These are phyloP conservation scores for Toxonevra muliebris DNA, from an alignment of 2,888 invertebrate genomes.

Conservation along the genomic window DNA sequence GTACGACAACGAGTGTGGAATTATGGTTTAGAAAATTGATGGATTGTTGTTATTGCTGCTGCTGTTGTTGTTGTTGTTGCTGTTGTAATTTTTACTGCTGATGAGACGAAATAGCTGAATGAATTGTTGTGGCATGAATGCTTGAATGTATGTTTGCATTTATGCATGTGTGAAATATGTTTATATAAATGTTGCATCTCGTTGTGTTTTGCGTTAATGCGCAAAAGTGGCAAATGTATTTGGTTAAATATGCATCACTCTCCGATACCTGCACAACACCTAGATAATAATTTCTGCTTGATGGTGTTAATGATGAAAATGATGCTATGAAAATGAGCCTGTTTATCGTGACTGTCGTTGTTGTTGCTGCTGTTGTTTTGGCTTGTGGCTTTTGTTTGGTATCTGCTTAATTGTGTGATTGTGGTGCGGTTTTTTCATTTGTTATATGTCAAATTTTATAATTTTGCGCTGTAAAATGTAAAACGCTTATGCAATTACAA, in stretches of 20 bases:
- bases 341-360: too few species aligned
- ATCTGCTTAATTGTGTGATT: too few species aligned
- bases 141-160: not conserved
- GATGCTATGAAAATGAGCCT: too few species aligned
- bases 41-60: conserved; percentile 14
- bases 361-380: too few species aligned
- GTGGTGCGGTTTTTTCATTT: too few species aligned
- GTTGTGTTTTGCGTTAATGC: conserved; percentile 37
- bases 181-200: not conserved
- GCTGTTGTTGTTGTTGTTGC: not conserved
- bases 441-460: too few species aligned
- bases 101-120: too few species aligned
- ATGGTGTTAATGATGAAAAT: too few species aligned
- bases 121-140: not conserved
- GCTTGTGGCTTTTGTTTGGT: too few species aligned
- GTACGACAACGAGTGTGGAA: not conserved
- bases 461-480: too few species aligned
- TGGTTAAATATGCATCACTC: not conserved
- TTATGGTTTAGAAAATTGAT: conserved; percentile 5
- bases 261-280: conserved; percentile 5
- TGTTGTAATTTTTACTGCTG: not conserved
- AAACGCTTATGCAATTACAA: too few species aligned
- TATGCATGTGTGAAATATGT: not conserved
- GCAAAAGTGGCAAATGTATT: conserved; percentile 41
- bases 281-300: too few species aligned